Percentiles rank a stretch among this genome's conserved stretches.
phyloP scores from a whole-genome alignment of 2,113 vertebrate genomes.

The Bettongia penicillata region DNA sequence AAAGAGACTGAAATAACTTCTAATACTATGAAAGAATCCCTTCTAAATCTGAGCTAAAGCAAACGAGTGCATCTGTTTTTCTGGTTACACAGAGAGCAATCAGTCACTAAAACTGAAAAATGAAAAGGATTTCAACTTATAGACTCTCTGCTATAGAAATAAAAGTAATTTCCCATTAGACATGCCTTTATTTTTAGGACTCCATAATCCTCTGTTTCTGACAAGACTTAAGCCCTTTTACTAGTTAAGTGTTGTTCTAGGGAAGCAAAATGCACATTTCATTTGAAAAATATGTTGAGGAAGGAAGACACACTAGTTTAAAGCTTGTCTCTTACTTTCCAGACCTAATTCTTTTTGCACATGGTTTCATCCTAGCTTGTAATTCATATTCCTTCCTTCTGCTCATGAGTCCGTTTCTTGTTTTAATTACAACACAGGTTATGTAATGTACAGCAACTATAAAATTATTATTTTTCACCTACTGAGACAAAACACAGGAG shows the following conservation, averaged over 20 bases:
- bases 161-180: slow-evolving; percentile 27
- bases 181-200: neutral
- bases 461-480: slow-evolving; percentile 58
- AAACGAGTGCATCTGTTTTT: slow-evolving; percentile 4
- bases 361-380: slow-evolving; percentile 16
- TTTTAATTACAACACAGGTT: slow-evolving; percentile 67
- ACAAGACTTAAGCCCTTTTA: neutral
- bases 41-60: neutral
- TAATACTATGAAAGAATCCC: neutral
- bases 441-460: slow-evolving; percentile 50
- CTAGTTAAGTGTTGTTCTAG: neutral
- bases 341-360: neutral
- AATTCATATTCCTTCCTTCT: slow-evolving; percentile 6
- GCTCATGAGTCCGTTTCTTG: slow-evolving; percentile 63
- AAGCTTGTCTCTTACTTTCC: slow-evolving; percentile 18
- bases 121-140: slow-evolving; percentile 6
- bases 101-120: neutral
- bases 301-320: slow-evolving; percentile 15
- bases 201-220: neutral
- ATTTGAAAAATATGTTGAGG: slow-evolving; percentile 48
- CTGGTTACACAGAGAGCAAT: slow-evolving; percentile 2
- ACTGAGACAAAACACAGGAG: slow-evolving; percentile 74
- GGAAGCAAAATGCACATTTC: neutral
- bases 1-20: slow-evolving; percentile 24
- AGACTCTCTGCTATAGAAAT: slow-evolving; percentile 23